Percentiles rank a stretch among this genome's conserved stretches.
phyloP scores from a whole-genome alignment of 2,113 vertebrate species.

The Salvelinus sp. region DNA sequence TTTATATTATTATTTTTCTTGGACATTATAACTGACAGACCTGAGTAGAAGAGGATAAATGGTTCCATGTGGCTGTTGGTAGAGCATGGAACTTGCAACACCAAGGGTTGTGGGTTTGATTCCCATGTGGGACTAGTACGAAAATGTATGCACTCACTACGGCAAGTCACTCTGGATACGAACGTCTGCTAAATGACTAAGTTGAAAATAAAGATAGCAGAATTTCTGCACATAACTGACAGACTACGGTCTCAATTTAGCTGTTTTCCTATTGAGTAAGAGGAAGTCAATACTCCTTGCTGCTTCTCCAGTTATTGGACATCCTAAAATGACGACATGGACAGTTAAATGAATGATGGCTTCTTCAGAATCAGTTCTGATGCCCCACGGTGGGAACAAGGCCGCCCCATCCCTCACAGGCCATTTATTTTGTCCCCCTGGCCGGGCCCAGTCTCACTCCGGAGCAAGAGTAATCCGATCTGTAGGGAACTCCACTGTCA shows the following conservation, averaged over 20 bases:
- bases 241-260: conserved; percentile 5
- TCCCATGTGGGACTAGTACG: too few species aligned
- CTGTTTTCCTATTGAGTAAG: conserved; percentile 42
- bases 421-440: conserved; percentile 36
- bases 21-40: neutral
- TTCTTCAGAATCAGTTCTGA: conserved; percentile 51
- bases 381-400: conserved; percentile 43
- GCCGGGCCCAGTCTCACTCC: conserved; percentile 45
- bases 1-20: neutral
- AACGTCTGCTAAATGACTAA: too few species aligned
- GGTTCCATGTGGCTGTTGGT: too few species aligned
- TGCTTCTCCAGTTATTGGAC: conserved; percentile 49
- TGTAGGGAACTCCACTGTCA: conserved; percentile 49
- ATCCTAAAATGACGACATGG: conserved; percentile 57
- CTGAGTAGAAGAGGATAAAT: neutral
- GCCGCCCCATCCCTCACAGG: conserved; percentile 48
- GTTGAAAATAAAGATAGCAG: neutral
- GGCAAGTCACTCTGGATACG: too few species aligned
- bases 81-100: too few species aligned
- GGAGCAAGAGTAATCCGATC: conserved; percentile 42
- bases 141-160: too few species aligned
- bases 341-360: conserved; percentile 61
- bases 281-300: conserved; percentile 52
- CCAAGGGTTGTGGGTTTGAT: too few species aligned
- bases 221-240: conserved; percentile 19